These are phyloP conservation scores for Agrilus planipennis DNA, from an alignment of 1,140 invertebrate genomes.

Conservation along the genomic window DNA sequence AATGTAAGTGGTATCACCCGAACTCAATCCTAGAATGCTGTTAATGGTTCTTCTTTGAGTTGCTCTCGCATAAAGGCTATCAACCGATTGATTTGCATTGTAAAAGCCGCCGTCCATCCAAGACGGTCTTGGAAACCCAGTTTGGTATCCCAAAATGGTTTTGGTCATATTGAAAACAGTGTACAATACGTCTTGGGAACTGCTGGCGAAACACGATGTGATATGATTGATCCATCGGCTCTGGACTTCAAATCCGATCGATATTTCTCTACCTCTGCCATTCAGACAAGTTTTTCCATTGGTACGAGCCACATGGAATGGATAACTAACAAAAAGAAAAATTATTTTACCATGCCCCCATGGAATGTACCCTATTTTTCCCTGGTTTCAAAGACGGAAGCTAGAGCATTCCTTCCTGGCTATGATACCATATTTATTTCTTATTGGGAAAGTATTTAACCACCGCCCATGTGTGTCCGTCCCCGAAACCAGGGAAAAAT, in stretches of 20 bases:
- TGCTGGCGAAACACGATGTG: constrained; percentile 21
- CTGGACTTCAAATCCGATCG: constrained; percentile 22
- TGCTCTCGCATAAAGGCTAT: constrained; percentile 19
- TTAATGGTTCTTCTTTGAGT: constrained; percentile 22
- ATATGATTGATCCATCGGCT: constrained; percentile 18
- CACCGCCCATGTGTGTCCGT: too few relatives aligned
- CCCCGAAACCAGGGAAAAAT: too few relatives aligned
- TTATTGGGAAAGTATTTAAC: too few relatives aligned
- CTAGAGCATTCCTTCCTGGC: too few relatives aligned
- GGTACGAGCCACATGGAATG: constrained; percentile 27
- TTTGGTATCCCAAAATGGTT: constrained; percentile 22
- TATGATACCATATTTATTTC: too few relatives aligned
- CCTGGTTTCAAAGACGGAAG: too few relatives aligned
- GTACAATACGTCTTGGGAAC: constrained; percentile 13
- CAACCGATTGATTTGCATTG: constrained; percentile 7
- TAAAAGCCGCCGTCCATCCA: constrained; percentile 26
- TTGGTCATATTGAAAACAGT: constrained; percentile 16
- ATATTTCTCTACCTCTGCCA: constrained; percentile 23
- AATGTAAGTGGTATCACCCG: constrained; percentile 23
- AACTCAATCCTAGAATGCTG: constrained; percentile 21
- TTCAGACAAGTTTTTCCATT: constrained; percentile 28
- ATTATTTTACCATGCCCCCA: too few relatives aligned
- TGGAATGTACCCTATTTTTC: too few relatives aligned
- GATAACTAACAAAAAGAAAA: too few relatives aligned
- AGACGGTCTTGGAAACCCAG: constrained; percentile 20